Evolutionary conservation across 2,113 vertebrate species (phyloP).

Genomic region (Aepyceros melampus): DNA sequence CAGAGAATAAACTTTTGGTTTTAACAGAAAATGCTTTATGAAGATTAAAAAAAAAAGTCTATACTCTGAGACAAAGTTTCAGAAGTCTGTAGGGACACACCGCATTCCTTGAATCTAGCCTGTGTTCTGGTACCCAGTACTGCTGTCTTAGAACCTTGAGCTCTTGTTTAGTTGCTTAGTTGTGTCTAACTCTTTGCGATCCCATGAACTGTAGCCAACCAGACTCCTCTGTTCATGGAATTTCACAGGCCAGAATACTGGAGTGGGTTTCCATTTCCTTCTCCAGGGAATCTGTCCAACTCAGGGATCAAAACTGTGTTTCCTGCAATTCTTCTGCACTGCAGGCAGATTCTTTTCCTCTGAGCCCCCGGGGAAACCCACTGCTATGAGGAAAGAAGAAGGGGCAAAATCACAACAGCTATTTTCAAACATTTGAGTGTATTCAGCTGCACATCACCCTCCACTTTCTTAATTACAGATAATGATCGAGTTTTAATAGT

Average conservation of each 20-base stretch:
- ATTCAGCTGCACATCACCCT: neutral
- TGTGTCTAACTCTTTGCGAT: neutral
- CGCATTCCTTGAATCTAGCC: neutral
- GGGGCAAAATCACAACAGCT: neutral
- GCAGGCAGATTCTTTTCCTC: neutral
- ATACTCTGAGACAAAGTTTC: neutral
- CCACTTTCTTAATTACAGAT: neutral
- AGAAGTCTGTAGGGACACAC: neutral
- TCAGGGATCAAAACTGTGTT: neutral
- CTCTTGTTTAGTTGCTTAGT: neutral
- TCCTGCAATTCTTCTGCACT: neutral
- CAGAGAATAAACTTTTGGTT: neutral
- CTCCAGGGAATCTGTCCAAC: neutral
- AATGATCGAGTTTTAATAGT: neutral
- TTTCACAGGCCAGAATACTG: neutral
- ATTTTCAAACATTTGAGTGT: neutral
- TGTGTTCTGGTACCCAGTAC: neutral
- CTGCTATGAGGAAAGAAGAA: neutral
- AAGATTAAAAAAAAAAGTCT: neutral
- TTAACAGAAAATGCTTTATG: neutral
- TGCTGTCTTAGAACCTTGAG: neutral
- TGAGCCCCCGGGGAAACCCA: neutral
- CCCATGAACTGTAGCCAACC: neutral
- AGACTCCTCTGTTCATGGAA: neutral
- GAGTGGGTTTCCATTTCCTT: neutral